Base-by-base conservation (phyloP, 2,113 vertebrate genomes). In the Chlorodrepanis virens region DNA sequence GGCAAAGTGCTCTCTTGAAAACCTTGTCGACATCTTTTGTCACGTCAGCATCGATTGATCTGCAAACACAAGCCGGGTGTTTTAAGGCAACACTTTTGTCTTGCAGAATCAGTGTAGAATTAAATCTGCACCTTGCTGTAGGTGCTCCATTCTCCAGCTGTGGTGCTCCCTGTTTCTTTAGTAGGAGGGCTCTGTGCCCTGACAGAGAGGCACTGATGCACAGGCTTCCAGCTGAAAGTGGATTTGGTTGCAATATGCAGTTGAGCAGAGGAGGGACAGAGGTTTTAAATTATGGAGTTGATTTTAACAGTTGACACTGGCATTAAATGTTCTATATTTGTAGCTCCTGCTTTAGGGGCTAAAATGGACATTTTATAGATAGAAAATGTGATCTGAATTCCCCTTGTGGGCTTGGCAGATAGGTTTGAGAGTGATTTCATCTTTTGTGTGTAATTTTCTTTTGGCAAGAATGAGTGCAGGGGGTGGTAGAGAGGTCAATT, bases 371-470 rank as follows among this genome's bases (percentile, higher is more conserved):
- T 93, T 96, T 96, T 96, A 86, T 70, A 90, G 88, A 83, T 40
- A 86, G 91, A 88, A 94, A 94, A n/a, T 78, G 68, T 71, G 93
- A 94, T 96, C 56, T 87, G 91, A 95, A 93, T 94, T 96, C 85
- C 88, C 93, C 83, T 61, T 60, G 88, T 90, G 92, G 88, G 44
- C 84, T 95, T 96, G 92, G 94, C 88, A 92, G 59, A 77, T 63
- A 70, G 44, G 20, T 75, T 90, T 71, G 75, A 86, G 94, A 86
- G 40, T 69, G 65, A 80, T 83, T 83, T 74, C n/a, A 17, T 82
- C 74, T 77, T 77, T 86, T 71, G n/a, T 67, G 31, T 84, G 61
- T 81, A 83, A 93, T 94, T 94, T 94, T 97, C 64, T 96, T 95
- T 83, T 97, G 92, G 94, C 89, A 92, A 39, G 71, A 92, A 83